Evolutionary conservation across 1,140 invertebrate genomes (phyloP), one percentile per base, ranked within the genome.

Genomic region (Periplaneta americana): DNA sequence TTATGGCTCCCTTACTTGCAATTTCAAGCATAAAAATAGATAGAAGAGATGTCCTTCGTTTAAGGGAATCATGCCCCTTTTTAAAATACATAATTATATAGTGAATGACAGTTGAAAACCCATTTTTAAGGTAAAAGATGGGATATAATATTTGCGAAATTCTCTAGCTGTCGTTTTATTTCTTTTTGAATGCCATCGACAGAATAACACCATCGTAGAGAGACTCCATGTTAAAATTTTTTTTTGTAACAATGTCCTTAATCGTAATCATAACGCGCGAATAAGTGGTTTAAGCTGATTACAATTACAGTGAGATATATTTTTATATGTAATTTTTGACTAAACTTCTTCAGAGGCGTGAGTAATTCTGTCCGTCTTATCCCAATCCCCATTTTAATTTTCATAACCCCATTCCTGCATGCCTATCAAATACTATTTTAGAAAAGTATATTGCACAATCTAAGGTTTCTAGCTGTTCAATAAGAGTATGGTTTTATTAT

Each of bases 251-350:
- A 35, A 34, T 80, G 28, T 34, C 33, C 34, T 66, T 31, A 74
- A 34, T 80, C n/a, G n/a, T n/a, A n/a, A n/a, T n/a, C n/a, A n/a
- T n/a, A n/a, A n/a, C n/a, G 36, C 34, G 76, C n/a, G 75, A 76
- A 78, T 57, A 81, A n/a, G 81, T 81, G 76, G 75, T 81, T 78
- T 81, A 75, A 39, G 81, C 81, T 78, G 81, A 75, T 81, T 81
- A 78, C 18, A 78, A 78, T 81, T 78, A 33, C 35, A 39, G 81
- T 81, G 81, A 81, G 15, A 78, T 81, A 81, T 81, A 81, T 81
- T 81, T 81, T 81, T 81, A 78, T 81, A 81, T 81, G 81, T 81
- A 78, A 81, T 81, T 81, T 81, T 78, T 78, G 34, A 81, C 81
- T 81, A 81, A 81, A 81, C 39, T 78, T 78, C 39, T 74, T 77